phyloP scores from a whole-genome alignment of 1,140 invertebrate species.

The Argopecten irradians region DNA sequence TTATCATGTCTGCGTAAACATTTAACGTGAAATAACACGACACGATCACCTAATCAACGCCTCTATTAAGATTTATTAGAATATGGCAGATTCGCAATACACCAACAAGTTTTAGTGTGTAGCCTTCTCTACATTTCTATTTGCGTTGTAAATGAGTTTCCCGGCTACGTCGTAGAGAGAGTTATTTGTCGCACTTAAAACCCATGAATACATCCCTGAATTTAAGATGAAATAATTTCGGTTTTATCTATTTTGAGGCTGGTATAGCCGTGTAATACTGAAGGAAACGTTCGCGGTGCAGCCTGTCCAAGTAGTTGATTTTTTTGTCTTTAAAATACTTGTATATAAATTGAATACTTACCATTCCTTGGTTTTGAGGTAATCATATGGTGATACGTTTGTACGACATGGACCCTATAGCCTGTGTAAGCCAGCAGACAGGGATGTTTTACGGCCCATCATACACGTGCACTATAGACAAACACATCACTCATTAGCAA shows the following conservation, averaged over 20 bases:
- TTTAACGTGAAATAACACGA: not conserved
- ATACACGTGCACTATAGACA: not conserved
- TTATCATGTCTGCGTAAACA: not conserved
- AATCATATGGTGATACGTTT: not conserved
- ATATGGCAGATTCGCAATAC: constrained; percentile 9
- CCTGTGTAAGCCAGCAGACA: not conserved
- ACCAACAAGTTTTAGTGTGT: not conserved
- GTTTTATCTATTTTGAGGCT: constrained; percentile 8
- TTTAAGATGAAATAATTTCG: constrained; percentile 23
- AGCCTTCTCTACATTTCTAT: not conserved
- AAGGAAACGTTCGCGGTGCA: not conserved
- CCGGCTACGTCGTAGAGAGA: not conserved
- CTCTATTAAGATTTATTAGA: not conserved
- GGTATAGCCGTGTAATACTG: not conserved
- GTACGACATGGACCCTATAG: not conserved
- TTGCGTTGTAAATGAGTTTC: constrained; percentile 4
- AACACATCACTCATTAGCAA: not conserved
- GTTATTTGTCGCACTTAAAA: constrained; percentile 4
- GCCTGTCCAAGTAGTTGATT: not conserved
- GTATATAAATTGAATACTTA: constrained; percentile 23
- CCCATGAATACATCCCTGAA: constrained; percentile 14
- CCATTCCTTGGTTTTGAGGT: not conserved
- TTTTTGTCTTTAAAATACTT: constrained; percentile 23
- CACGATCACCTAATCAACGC: constrained; percentile 2
- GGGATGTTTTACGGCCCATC: not conserved